Conservation (phyloP, 2,113 vertebrate genomes). For the Calidris pygmaea region DNA sequence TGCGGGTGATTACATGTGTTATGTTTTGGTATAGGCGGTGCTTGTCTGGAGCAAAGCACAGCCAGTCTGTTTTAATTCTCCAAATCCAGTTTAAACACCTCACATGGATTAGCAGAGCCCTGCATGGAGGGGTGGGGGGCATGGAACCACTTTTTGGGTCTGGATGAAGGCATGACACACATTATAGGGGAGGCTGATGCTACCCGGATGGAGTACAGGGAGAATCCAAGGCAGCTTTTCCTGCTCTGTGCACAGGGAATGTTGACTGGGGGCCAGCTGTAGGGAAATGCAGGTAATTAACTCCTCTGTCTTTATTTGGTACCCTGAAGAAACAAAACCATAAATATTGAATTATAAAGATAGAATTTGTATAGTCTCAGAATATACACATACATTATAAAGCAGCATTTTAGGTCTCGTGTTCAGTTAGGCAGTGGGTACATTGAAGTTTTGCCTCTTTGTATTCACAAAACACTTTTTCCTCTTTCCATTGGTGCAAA, state of each 20-base stretch:
- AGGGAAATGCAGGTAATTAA: not conserved
- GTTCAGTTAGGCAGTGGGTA: not conserved
- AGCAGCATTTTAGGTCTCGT: not conserved
- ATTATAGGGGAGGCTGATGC: not conserved
- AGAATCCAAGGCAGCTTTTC: not conserved
- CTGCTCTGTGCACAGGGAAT: not conserved
- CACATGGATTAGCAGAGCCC: not conserved
- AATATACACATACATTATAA: not conserved
- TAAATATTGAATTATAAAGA: not conserved
- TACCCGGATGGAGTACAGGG: not conserved
- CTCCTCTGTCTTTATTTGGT: not conserved
- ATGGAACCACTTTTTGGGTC: not conserved
- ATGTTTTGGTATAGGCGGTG: not conserved
- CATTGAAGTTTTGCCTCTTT: not conserved
- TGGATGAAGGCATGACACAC: not conserved
- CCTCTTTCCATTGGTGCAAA: not conserved
- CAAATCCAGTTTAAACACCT: not conserved
- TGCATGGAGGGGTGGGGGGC: accelerated
- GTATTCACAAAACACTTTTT: not conserved
- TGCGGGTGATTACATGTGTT: not conserved
- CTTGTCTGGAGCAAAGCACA: not conserved
- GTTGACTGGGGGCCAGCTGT: not conserved
- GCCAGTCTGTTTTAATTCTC: not conserved
- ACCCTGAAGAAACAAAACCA: not conserved
- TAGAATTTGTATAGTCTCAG: not conserved